Evolutionary conservation across 2,797 vertebrate genomes (phyloP).

Genomic region (Diplodus puntazzo): DNA sequence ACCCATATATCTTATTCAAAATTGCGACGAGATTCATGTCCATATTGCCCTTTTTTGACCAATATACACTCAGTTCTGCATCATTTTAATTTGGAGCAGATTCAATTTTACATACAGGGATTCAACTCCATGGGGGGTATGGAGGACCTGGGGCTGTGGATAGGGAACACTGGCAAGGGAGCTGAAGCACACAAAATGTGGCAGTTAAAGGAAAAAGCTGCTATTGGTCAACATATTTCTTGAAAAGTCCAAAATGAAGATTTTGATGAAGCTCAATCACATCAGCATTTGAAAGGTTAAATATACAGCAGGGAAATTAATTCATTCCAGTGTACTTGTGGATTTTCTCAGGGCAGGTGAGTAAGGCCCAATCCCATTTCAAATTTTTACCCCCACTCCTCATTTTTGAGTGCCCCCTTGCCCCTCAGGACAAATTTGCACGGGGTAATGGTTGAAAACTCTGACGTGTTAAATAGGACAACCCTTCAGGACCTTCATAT

Average conservation of each 20-base stretch:
- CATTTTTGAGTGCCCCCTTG: too few relatives aligned
- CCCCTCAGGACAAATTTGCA: too few relatives aligned
- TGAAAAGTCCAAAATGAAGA: not conserved
- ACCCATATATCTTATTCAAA: not conserved
- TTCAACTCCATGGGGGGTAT: not conserved
- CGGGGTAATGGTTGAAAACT: too few relatives aligned
- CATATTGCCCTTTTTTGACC: not conserved
- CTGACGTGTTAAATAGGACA: too few relatives aligned
- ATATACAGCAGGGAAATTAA: not conserved
- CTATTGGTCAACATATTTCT: too few relatives aligned
- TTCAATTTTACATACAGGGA: not conserved
- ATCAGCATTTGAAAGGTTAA: too few relatives aligned
- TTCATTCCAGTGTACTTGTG: not conserved
- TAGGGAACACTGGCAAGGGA: not conserved
- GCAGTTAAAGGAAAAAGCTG: not conserved
- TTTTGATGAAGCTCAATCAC: not conserved
- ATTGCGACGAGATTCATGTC: too few relatives aligned
- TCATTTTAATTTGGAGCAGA: not conserved
- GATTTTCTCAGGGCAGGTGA: not conserved
- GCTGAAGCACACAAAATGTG: not conserved
- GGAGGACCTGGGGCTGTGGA: not conserved
- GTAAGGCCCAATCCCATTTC: too few relatives aligned
- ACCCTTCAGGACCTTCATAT: too few relatives aligned
- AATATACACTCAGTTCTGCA: not conserved
- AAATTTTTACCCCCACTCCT: too few relatives aligned